Percentiles rank a stretch among this genome's conserved stretches.
Evolutionary conservation across 1,140 invertebrate species (phyloP).

Genomic region (Dendrolimus punctatus): DNA sequence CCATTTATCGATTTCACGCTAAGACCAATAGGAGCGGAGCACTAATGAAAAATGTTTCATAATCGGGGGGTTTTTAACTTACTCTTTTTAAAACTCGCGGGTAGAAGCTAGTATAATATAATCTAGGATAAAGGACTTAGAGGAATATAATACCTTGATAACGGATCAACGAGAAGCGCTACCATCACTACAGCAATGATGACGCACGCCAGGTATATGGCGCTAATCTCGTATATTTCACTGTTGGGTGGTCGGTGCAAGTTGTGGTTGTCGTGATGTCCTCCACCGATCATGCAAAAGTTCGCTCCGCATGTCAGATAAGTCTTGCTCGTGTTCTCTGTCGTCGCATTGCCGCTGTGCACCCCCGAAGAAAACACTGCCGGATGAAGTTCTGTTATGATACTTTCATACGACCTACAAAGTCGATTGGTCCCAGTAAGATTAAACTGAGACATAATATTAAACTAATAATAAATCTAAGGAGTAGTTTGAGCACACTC

Average conservation of each 20-base stretch:
- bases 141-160: conserved; percentile 82
- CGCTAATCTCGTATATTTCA: conserved; percentile 89
- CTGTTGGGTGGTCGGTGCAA: conserved; percentile 83
- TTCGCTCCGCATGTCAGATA: conserved; percentile 84
- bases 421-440: too few relatives aligned
- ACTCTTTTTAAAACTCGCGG: too few relatives aligned
- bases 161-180: conserved; percentile 89
- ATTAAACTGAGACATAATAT: too few relatives aligned
- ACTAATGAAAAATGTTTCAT: too few relatives aligned
- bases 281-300: conserved; percentile 82
- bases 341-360: conserved; percentile 73
- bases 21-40: too few relatives aligned
- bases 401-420: too few relatives aligned
- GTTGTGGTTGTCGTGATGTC: conserved; percentile 77
- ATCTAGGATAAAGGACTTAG: not conserved
- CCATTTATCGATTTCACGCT: too few relatives aligned
- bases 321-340: conserved; percentile 69
- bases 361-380: conserved; percentile 84
- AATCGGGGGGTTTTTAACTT: too few relatives aligned
- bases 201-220: conserved; percentile 91
- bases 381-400: conserved; percentile 7
- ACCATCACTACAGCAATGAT: conserved; percentile 89
- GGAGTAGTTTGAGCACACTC: too few relatives aligned
- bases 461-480: too few relatives aligned
- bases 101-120: not conserved